phyloP scores from a whole-genome alignment of 92 coral and sea anemone species.

The Porites divaricata region DNA sequence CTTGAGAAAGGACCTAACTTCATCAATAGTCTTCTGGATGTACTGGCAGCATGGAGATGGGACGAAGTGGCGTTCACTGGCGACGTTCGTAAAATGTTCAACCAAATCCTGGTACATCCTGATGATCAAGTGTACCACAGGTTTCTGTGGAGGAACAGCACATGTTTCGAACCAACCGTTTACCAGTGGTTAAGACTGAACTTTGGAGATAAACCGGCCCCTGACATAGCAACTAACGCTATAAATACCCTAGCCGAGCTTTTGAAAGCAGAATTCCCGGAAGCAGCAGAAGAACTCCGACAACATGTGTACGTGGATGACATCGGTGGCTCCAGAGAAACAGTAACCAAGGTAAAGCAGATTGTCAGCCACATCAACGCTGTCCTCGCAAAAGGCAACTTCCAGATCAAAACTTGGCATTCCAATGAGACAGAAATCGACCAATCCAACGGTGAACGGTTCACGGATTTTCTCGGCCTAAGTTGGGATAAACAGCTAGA shows the following conservation, averaged over 20 bases:
- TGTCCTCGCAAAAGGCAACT: slow-evolving; percentile 40
- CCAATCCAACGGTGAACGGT: slow-evolving; percentile 50
- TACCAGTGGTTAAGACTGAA: slow-evolving; percentile 67
- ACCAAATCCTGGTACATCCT: background rate
- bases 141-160: slow-evolving; percentile 60
- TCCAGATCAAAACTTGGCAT: slow-evolving; percentile 36
- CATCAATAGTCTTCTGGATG: slow-evolving; percentile 38
- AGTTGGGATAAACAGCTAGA: slow-evolving; percentile 59
- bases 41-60: slow-evolving; percentile 59
- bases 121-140: slow-evolving; percentile 1
- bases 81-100: slow-evolving; percentile 38
- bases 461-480: slow-evolving; percentile 14
- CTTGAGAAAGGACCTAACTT: slow-evolving; percentile 53
- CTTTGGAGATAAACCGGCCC: slow-evolving; percentile 69
- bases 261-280: slow-evolving; percentile 49
- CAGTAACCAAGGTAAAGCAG: slow-evolving; percentile 22
- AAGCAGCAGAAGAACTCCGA: slow-evolving; percentile 42
- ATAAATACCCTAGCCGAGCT: slow-evolving; percentile 41
- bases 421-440: slow-evolving; percentile 43
- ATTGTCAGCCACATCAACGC: slow-evolving; percentile 35
- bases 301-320: slow-evolving; percentile 56
- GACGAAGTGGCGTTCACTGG: background rate
- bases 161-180: slow-evolving; percentile 48
- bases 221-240: slow-evolving; percentile 66
- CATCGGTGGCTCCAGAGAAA: slow-evolving; percentile 47